Percentiles rank a stretch among this genome's conserved stretches.
Conservation (phyloP, 2,888 invertebrate species). For the Thereva nobilitata region DNA sequence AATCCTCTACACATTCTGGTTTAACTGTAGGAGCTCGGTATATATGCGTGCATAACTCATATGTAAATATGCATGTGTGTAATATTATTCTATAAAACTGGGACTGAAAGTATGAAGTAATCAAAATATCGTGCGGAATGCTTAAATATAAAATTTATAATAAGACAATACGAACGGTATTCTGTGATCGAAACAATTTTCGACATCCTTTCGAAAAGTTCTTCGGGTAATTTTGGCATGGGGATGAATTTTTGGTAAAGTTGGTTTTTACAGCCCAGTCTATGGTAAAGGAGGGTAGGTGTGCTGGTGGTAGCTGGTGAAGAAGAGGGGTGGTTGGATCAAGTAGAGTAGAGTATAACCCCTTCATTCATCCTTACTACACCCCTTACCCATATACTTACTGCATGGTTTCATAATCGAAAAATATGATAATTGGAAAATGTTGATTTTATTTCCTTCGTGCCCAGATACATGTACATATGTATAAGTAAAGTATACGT, state of each 20-base stretch:
- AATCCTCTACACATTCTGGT: no score
- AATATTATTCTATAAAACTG: no score
- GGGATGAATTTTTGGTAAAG: background rate
- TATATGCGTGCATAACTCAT: conserved; percentile 19
- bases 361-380: no score
- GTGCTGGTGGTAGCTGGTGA: conserved; percentile 14
- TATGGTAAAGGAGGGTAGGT: no score
- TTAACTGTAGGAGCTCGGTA: no score
- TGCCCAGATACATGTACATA: conserved; percentile 3
- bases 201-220: conserved; percentile 31
- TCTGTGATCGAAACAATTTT: conserved; percentile 19
- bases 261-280: no score
- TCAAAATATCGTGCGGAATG: conserved; percentile 35
- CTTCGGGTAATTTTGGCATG: background rate
- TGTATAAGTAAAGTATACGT: background rate
- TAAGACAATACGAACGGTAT: conserved; percentile 16
- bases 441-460: conserved; percentile 38
- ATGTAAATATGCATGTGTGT: no score
- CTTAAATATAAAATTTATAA: conserved; percentile 38
- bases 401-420: conserved; percentile 36
- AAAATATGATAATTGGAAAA: conserved; percentile 43
- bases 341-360: no score
- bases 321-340: background rate
- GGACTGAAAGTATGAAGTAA: conserved; percentile 20
- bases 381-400: conserved; percentile 13